Percentiles rank a stretch among this genome's conserved stretches.
Evolutionary conservation across 35 echinoderm and acorn worm species (phyloP).

Genomic region (Ophiothrix spiculata): DNA sequence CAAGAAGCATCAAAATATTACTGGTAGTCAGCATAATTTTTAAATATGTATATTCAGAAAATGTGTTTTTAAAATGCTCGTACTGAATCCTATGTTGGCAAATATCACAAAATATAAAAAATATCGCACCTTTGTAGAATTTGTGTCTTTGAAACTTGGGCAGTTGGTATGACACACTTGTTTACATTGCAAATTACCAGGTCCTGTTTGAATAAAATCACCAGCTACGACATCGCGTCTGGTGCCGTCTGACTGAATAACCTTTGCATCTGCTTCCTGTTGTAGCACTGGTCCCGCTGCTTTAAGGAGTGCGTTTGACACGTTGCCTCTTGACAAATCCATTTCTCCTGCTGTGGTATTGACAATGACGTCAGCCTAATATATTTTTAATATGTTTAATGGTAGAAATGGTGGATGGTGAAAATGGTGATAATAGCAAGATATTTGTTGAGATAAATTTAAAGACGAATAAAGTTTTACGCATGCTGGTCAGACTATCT

Average conservation of each 20-base stretch:
- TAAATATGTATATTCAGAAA: no score
- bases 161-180: constrained; percentile 16
- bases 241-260: neutral
- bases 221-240: constrained; percentile 4
- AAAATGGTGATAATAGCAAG: no score
- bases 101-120: neutral
- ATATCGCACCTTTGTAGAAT: neutral
- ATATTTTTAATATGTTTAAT: neutral
- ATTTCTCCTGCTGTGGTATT: constrained; percentile 21
- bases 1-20: no score
- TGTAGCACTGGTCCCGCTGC: constrained; percentile 1
- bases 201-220: constrained; percentile 19
- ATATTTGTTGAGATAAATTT: neutral
- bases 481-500: neutral
- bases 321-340: constrained; percentile 11
- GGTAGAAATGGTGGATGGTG: no score
- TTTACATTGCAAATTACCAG: constrained; percentile 5
- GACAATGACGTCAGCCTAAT: constrained; percentile 21
- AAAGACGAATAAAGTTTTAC: neutral
- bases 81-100: neutral
- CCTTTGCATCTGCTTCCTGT: neutral
- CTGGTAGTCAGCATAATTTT: no score
- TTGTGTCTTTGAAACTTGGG: neutral
- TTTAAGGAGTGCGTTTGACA: constrained; percentile 10
- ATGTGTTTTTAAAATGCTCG: no score